phyloP scores from a whole-genome alignment of 2,113 vertebrate species.

The Burhinus oedicnemus region DNA sequence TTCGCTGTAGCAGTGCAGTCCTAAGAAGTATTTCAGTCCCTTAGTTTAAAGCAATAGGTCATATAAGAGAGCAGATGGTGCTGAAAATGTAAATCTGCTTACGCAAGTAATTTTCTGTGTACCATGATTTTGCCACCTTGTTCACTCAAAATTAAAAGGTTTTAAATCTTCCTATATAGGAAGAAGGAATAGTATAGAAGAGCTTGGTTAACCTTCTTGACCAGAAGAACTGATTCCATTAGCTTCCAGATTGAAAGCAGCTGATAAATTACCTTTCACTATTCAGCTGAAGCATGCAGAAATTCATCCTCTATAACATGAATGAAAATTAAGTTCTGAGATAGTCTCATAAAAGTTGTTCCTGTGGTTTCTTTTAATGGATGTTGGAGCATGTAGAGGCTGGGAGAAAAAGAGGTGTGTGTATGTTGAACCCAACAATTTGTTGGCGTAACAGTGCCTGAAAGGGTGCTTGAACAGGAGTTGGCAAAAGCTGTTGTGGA shows the following conservation, averaged over 20 bases:
- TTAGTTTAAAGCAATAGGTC: not conserved
- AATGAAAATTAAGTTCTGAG: constrained; percentile 20
- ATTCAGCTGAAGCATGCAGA: constrained; percentile 30
- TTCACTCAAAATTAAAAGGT: not conserved
- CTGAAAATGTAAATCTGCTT: constrained; percentile 12
- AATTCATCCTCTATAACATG: not conserved
- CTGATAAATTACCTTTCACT: constrained; percentile 22
- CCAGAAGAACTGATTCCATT: not conserved
- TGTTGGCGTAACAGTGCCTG: not conserved
- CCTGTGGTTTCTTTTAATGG: not conserved
- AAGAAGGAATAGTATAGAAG: not conserved
- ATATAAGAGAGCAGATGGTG: not conserved
- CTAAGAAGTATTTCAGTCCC: not conserved
- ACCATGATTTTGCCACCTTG: not conserved
- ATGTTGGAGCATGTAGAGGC: not conserved
- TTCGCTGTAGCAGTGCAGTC: not conserved
- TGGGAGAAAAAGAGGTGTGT: not conserved
- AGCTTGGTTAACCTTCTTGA: not conserved
- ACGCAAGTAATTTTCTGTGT: not conserved
- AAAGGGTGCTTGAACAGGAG: not conserved
- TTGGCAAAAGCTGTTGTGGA: not conserved
- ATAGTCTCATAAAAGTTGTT: not conserved
- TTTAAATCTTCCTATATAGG: not conserved
- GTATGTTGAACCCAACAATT: not conserved
- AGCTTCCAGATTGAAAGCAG: not conserved